Evolutionary conservation across 2,888 invertebrate species (phyloP), one percentile per base, ranked within the genome.

Genomic region (Eupeodes latifasciatus): DNA sequence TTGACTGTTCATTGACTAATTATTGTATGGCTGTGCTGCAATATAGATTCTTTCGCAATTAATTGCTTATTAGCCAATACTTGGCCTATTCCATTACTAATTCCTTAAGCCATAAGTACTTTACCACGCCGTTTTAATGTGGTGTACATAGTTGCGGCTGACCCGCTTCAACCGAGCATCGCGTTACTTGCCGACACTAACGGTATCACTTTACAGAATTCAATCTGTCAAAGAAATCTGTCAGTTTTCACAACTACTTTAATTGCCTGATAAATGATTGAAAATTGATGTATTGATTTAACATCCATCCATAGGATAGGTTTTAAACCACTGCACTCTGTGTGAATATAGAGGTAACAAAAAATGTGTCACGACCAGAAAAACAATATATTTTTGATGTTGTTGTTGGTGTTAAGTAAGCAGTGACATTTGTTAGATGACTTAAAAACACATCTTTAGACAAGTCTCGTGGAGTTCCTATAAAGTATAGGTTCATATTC

Each of bases 21-120:
- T 61, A 57, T 66, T 67, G 14, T 47, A 36, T 27, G 27, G 27
- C 27, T 27, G 14, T 27, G 14, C 64, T 53, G n/a, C 55, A 44
- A 62, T 86, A 74, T 3, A 27, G 78, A 78, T 86, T 75, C 62
- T 55, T 74, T 57, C 62, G 57, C 83, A 84, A 85, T 86, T 86
- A 86, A 82, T 71, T 79, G 82, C 14, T 82, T 78, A 86, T 86
- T 86, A 86, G 86, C 69, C 74, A 75, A 67, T 78, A 67, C 12
- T 12, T 9, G 5, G 49, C 5, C 44, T 40, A 19, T 64, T 40
- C 6, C 12, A 61, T 81, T 67, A 78, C 51, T 49, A 69, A 67
- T 66, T 57, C 76, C 55, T 5, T 75, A 44, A 55, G 57, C 49
- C 44, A 10, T 53, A 19, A 27, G 3, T 3, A 27, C 27, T 27